Conservation (phyloP, 1,140 invertebrate genomes). For the Plodia interpunctella region DNA sequence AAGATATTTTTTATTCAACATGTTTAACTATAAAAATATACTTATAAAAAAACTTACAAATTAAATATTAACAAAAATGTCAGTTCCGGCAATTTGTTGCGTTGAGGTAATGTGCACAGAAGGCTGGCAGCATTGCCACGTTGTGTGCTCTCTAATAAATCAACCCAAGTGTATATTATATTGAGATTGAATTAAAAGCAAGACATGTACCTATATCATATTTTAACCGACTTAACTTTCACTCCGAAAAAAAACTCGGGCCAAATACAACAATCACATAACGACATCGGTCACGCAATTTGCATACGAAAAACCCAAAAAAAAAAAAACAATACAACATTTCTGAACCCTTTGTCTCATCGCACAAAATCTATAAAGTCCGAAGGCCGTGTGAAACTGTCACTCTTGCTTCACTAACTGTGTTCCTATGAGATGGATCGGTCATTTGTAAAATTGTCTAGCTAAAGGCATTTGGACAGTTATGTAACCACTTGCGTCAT, state of each 20-base stretch:
- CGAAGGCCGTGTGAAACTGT: slow-evolving; percentile 49
- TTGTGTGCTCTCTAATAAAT: no score
- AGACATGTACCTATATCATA: no score
- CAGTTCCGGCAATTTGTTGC: no score
- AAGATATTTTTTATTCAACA: no score
- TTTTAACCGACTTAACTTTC: not conserved
- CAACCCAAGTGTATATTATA: no score
- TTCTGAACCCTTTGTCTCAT: slow-evolving; percentile 46
- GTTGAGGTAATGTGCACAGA: no score
- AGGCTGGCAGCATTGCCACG: no score
- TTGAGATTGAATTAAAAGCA: no score
- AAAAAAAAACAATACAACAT: slow-evolving; percentile 57
- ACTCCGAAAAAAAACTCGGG: not conserved
- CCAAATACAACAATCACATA: not conserved
- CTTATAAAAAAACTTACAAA: no score
- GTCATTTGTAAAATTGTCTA: slow-evolving; percentile 51
- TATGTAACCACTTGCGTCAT: slow-evolving; percentile 37
- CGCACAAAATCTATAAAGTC: slow-evolving; percentile 45
- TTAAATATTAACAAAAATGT: no score
- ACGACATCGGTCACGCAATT: not conserved
- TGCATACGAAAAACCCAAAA: slow-evolving; percentile 14
- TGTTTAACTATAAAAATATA: no score
- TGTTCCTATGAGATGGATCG: slow-evolving; percentile 36
- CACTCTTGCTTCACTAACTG: slow-evolving; percentile 41
- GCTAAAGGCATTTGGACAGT: slow-evolving; percentile 42